Evolutionary conservation across 1,140 invertebrate genomes (phyloP), one percentile per base, ranked within the genome.

Genomic region (Lordiphosa mommai): DNA sequence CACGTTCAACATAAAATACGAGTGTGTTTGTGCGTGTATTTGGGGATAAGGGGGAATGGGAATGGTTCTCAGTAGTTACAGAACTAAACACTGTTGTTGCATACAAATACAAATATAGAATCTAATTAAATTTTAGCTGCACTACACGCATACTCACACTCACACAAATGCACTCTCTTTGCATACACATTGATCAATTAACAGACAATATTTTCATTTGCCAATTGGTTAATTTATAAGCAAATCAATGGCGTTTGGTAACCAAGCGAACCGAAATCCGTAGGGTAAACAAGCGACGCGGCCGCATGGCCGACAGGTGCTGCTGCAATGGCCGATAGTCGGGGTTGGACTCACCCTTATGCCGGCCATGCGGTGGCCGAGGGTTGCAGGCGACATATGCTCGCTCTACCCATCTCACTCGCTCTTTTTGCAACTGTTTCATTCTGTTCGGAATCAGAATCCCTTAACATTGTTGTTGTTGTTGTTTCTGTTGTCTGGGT

Each of bases 181-280:
- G 74, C 74, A 82, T 77, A 86, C 73, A 86, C 86, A 82, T 77
- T 85, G 82, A 88, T 86, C 86, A 88, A 88, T 88, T 88, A 88
- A 86, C 86, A 88, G 67, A 64, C 73, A 69, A 86, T 88, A 80
- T 85, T 85, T 86, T 82, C 71, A 82, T 85, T 85, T 77, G 86
- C 79, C 82, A 88, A 86, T 85, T 70, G 63, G 72, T 88, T 84
- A 88, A 79, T 88, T 87, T 87, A 88, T 87, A 84, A 76, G 77
- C 74, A 85, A 80, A 76, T 86, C 58, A 70, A 85, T 67, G 71
- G 53, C 44, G 49, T 27, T 27, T 27, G 23, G 23, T 27, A 46
- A 47, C 50, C 40, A 41, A 55, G 37, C 61, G 46, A 66, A 63
- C 73, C 80, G 72, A 85, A 80, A 86, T 86, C 80, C 74, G 79